These are phyloP conservation scores for Nomada hirtipes DNA, from an alignment of 2,888 invertebrate species.

Conservation along the genomic window DNA sequence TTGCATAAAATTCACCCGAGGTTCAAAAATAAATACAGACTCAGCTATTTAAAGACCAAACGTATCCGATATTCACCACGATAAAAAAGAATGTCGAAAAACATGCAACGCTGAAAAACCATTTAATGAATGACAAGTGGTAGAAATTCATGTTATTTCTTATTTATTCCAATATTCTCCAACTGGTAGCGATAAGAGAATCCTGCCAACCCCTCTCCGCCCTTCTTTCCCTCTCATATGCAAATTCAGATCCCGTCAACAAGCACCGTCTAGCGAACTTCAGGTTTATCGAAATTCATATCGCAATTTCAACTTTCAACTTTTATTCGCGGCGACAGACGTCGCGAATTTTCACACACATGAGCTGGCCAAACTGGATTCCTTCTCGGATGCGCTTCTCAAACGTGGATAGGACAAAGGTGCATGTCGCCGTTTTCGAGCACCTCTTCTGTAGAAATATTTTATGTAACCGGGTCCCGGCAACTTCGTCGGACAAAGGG, in stretches of 20 bases:
- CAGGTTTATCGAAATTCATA: slow-evolving; percentile 40
- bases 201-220: no score
- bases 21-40: no score
- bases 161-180: not conserved
- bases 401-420: not conserved
- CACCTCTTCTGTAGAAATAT: slow-evolving; percentile 21
- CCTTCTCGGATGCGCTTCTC: not conserved
- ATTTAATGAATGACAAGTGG: no score
- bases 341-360: slow-evolving; percentile 12
- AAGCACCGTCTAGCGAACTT: not conserved
- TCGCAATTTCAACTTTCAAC: slow-evolving; percentile 30
- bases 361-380: not conserved
- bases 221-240: not conserved
- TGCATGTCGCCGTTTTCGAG: not conserved
- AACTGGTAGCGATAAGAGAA: not conserved
- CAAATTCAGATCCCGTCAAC: not conserved
- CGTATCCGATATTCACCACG: no score
- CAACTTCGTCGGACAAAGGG: slow-evolving; percentile 13
- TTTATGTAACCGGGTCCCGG: slow-evolving; percentile 1
- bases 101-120: no score
- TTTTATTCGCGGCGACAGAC: slow-evolving; percentile 25
- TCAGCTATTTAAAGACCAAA: no score
- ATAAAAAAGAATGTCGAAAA: no score
- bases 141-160: no score
- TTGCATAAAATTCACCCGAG: no score